These are phyloP conservation scores for Cosmopolites sordidus DNA, from an alignment of 2,888 invertebrate species.

Conservation along the genomic window DNA sequence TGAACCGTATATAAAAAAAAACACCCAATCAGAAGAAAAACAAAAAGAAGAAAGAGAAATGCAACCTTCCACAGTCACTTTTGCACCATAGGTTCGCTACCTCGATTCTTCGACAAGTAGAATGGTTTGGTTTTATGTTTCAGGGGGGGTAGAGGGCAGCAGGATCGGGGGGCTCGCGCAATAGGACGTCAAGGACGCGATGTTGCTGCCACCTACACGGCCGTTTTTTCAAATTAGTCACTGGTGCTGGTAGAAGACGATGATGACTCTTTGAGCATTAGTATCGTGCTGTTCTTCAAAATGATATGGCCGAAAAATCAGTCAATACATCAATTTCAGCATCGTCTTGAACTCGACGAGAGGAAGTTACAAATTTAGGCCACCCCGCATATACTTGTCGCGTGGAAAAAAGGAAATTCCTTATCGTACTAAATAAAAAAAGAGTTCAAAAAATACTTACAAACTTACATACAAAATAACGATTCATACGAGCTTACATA, in stretches of 20 bases:
- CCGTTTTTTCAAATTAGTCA: too few relatives aligned
- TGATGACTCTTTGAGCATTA: too few relatives aligned
- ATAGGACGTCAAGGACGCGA: too few relatives aligned
- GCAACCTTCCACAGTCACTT: constrained; percentile 22
- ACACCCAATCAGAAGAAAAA: neutral
- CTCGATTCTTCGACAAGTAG: neutral
- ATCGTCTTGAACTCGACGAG: too few relatives aligned
- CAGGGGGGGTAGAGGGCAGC: too few relatives aligned
- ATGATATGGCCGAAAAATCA: too few relatives aligned
- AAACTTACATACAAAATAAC: constrained; percentile 42
- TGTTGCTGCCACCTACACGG: too few relatives aligned
- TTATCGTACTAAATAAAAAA: constrained; percentile 21
- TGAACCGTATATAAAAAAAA: neutral
- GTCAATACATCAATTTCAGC: too few relatives aligned
- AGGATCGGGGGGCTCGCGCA: too few relatives aligned
- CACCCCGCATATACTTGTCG: neutral
- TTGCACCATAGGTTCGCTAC: neutral
- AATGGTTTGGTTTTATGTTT: too few relatives aligned
- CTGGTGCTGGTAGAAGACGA: too few relatives aligned
- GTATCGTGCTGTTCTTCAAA: too few relatives aligned
- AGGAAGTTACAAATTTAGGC: neutral
- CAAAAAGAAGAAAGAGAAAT: constrained; percentile 21
- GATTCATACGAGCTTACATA: constrained; percentile 40
- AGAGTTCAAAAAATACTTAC: constrained; percentile 27
- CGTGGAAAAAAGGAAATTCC: constrained; percentile 14